Evolutionary conservation across 2,797 vertebrate species (phyloP), one percentile per base, ranked within the genome.

Genomic region (Phalanger gymnotis): DNA sequence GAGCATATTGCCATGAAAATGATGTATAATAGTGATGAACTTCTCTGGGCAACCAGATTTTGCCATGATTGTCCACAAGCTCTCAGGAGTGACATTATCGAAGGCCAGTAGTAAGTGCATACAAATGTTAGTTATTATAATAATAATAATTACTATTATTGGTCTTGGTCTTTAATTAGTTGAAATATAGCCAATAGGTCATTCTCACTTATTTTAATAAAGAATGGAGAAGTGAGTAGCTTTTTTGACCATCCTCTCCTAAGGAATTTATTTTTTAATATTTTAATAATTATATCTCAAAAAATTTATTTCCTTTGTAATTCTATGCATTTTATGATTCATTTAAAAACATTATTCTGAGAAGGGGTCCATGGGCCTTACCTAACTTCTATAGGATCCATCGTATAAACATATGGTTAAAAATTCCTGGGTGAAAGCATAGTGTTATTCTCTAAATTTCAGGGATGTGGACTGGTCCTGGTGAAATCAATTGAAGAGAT

Each of bases 391-490:
- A 25, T 47, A 81, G 40, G 12, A 81, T 27, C 0, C 19, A 47
- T 47, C 12, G 47, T 47, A 81, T 22, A 81, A 61, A 61, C 47
- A 81, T 22, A 40, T 4, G 16, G 22, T 47, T 73, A 27, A 81
- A 11, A 81, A 27, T 2, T 31, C 22, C n/a, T 47, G 7, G 10
- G 73, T 27, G 10, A 47, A 87, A 87, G 22, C 22, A 27, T 87
- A 1, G 9, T 95, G 55, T 2, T 92, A 61, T 87, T 25, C 93
- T 93, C 96, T 6, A 95, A 66, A 53, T 92, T 25, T 34, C 30
- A 53, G 61, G 53, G 19, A 97, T 92, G 47, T 16, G 92, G 73
- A 52, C 5, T 92, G 58, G 34, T n/a, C 92, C 30, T 31, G 92
- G 90, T 10, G 54, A 53, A 93, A 34, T 81, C 93, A 87, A 93